Conservation (phyloP, 2,888 invertebrate genomes). For the Eupithecia dodoneata region DNA sequence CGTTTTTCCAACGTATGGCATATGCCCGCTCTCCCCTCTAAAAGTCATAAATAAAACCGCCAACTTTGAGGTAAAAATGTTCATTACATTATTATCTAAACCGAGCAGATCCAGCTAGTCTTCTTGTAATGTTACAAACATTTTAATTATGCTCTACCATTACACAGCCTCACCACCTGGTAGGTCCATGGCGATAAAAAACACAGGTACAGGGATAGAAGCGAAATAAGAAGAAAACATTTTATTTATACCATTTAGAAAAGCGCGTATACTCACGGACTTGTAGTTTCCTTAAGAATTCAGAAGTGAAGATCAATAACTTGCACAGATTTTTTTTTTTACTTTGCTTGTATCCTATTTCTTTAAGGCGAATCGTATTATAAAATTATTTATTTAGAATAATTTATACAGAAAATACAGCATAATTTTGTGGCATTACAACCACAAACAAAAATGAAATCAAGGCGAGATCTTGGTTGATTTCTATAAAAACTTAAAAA, state of each 20-base stretch:
- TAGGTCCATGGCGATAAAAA: background rate
- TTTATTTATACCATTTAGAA: background rate
- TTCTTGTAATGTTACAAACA: slow-evolving; percentile 14
- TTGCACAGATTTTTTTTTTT: too few relatives aligned
- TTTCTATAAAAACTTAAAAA: too few relatives aligned
- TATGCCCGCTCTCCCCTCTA: background rate
- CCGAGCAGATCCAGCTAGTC: slow-evolving; percentile 1
- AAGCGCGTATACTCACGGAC: too few relatives aligned
- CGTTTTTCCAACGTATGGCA: background rate
- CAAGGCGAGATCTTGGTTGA: too few relatives aligned
- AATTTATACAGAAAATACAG: too few relatives aligned
- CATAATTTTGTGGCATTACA: too few relatives aligned
- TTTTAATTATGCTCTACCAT: slow-evolving; percentile 18
- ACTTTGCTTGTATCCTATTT: too few relatives aligned
- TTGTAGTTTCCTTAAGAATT: too few relatives aligned
- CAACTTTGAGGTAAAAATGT: background rate
- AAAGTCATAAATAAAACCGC: background rate
- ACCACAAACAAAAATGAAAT: too few relatives aligned
- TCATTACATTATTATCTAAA: slow-evolving; percentile 7
- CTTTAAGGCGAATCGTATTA: too few relatives aligned
- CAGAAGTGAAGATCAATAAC: too few relatives aligned
- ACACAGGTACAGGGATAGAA: background rate
- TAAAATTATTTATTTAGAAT: too few relatives aligned
- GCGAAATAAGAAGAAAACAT: background rate
- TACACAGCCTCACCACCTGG: slow-evolving; percentile 6